Base-by-base conservation (phyloP, 2,888 invertebrate genomes). In the Tenthredo mesomela region DNA sequence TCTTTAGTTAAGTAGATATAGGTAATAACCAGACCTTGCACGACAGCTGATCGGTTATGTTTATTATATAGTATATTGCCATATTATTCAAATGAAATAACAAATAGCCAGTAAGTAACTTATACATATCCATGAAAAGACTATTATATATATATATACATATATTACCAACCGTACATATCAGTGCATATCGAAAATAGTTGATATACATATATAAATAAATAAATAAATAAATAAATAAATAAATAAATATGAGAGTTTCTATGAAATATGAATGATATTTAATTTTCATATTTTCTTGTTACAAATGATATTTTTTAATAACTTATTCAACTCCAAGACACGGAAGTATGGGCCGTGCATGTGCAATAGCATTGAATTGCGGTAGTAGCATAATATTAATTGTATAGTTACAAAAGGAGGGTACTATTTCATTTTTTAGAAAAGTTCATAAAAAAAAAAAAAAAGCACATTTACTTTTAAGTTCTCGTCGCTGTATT, bases 21-120 rank as follows among this genome's bases (percentile, higher is more conserved):
- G 33, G 33, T 33, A 70, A 67, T 85, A 78, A 78, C 71, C 83
- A 40, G 82, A 84, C 70, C 86, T 80, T 86, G 84, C 84, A 84
- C 85, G 86, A 65, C 84, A 85, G 87, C 87, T 86, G 87, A 87
- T 89, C 86, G 89, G 91, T 92, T 92, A 90, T 91, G 91, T 92
- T 92, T 92, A 91, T 91, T 88, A 92, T 92, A 92, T 92, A 91
- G 91, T 92, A 91, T 92, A 92, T 92, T 82, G 47, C 89, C 84
- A 87, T 85, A 88, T 86, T 90, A 90, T 89, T 88, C 86, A 86
- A 87, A 82, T 50, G 47, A 70, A 82, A 67, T 82, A 82, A 65
- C 21, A 58, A 67, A 82, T 82, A 82, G 82, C 43, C 47, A 67
- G 29, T 43, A 67, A 80, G 61, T 80, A 86, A 75, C 40, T 71